Evolutionary conservation across 2,113 vertebrate genomes (phyloP).

Genomic region (Oenanthe oenanthe): DNA sequence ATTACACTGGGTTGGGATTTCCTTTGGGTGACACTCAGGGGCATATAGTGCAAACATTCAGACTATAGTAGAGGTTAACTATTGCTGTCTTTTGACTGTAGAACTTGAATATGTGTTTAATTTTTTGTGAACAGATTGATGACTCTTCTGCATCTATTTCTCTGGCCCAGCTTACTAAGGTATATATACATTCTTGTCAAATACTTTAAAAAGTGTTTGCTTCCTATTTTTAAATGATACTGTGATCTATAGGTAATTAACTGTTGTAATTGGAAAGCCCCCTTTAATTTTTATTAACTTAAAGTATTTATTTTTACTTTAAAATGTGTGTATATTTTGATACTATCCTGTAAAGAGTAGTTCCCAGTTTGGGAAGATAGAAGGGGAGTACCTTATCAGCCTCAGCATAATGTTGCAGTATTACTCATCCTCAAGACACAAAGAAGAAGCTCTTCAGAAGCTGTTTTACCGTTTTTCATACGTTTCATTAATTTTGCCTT

Average conservation of each 20-base stretch:
- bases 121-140: conserved; percentile 95
- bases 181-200: conserved; percentile 80
- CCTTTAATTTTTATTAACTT: conserved; percentile 17
- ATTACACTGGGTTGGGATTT: background rate
- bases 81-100: conserved; percentile 79
- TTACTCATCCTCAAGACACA: conserved; percentile 80
- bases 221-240: conserved; percentile 69
- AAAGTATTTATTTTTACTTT: conserved; percentile 47
- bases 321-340: conserved; percentile 64
- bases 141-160: conserved; percentile 89
- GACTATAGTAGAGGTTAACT: conserved; percentile 73
- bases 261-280: conserved; percentile 55
- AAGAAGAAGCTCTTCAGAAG: conserved; percentile 77
- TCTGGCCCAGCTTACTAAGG: conserved; percentile 93
- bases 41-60: conserved; percentile 54
- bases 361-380: conserved; percentile 79
- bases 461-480: conserved; percentile 68
- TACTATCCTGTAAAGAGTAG: conserved; percentile 83
- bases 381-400: conserved; percentile 77
- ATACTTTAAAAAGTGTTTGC: conserved; percentile 67
- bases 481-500: conserved; percentile 74
- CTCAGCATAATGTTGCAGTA: conserved; percentile 77
- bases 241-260: conserved; percentile 42
- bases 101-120: conserved; percentile 90
- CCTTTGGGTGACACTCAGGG: background rate